Evolutionary conservation across 2,888 invertebrate genomes (phyloP), one percentile per base, ranked within the genome.

Genomic region (Asteroscopus sphinx): DNA sequence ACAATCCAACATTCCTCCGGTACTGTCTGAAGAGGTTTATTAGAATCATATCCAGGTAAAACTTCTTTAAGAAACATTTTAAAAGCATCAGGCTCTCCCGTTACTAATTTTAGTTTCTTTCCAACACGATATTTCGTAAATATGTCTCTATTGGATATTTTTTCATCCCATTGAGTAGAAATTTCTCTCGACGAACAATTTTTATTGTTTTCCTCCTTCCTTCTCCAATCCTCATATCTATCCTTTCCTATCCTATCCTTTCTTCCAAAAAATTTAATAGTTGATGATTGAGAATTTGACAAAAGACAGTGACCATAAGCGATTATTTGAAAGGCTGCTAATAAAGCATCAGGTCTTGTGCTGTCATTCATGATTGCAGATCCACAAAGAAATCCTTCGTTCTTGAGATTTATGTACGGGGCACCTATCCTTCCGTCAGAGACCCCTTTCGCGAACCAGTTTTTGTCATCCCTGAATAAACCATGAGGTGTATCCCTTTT

Each of bases 301-400:
- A 85, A 47, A 16, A 80, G 37, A 25, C 70, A 74, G 45, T 78
- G 63, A 3, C 62, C 76, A 49, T 76, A 81, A 13, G 67, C 53
- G 11, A 82, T 75, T 9, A 85, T 80, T 46, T 82, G 73, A 15
- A 75, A 46, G 41, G 82, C 73, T 15, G 79, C 68, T 4, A 79
- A 35, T 48, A 84, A 68, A 11, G 85, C 82, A 47, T 85, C 85
- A 9, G 77, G 68, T 48, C 64, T 69, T 1, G 48, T 39, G 36
- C 3, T 30, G 35, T 73, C 58, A 26, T 68, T 56, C 4, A 67
- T 16, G 7, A 60, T n/a, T 25, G 39, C 15, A 36, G 76, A 76
- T n/a, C 76, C 76, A 28, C 37, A 44, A 35, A 75, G 16, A 7
- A 59, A 0, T 3, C 64, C 60, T 8, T 59, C 48, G 15, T 73